Evolutionary conservation across 2,797 vertebrate species (phyloP).

Genomic region (Apogon hyalosoma): DNA sequence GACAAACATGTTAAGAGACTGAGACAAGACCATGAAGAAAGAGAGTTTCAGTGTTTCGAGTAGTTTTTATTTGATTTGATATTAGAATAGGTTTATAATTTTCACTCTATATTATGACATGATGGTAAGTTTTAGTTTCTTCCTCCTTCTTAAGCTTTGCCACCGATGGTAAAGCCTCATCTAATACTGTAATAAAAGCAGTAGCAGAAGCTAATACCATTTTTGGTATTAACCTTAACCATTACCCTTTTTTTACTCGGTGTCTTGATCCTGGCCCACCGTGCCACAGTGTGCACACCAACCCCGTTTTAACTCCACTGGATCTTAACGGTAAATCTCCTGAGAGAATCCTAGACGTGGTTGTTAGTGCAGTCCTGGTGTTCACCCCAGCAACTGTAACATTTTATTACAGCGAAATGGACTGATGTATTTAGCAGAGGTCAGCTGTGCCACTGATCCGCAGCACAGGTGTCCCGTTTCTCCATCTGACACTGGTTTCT

Average conservation of each 20-base stretch:
- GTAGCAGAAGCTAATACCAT: background rate
- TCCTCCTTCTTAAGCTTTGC: no score
- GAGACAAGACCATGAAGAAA: no score
- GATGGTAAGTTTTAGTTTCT: no score
- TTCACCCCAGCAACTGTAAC: constrained; percentile 46
- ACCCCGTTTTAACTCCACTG: constrained; percentile 8
- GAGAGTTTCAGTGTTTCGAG: no score
- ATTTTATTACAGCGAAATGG: constrained; percentile 48
- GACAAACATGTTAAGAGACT: no score
- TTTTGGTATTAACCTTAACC: no score
- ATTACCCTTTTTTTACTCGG: background rate
- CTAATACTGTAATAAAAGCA: constrained; percentile 5
- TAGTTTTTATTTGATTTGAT: no score
- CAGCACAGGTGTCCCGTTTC: constrained; percentile 50
- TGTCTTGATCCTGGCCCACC: constrained; percentile 5
- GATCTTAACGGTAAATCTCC: constrained; percentile 31
- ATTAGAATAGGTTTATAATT: no score
- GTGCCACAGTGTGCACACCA: background rate
- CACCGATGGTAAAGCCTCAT: background rate
- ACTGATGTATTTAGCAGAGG: constrained; percentile 51
- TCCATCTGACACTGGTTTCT: constrained; percentile 37
- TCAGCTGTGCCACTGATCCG: constrained; percentile 50
- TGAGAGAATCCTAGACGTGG: constrained; percentile 10
- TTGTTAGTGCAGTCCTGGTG: constrained; percentile 24
- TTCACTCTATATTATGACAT: no score